These are phyloP conservation scores for Melieria omissa DNA, from an alignment of 2,888 invertebrate species.

Conservation along the genomic window DNA sequence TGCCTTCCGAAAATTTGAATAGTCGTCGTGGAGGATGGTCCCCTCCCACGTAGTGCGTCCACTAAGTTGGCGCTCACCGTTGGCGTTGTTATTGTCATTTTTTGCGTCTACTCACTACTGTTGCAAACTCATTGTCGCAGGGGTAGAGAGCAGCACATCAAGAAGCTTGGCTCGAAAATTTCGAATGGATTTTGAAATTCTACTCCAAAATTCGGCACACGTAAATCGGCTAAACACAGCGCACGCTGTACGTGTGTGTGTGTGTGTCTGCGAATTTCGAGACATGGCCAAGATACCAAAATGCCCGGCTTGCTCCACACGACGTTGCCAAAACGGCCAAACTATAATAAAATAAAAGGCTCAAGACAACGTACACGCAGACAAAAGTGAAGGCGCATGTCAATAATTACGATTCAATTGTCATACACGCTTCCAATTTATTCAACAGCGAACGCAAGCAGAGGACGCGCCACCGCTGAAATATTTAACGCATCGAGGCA, in stretches of 20 bases:
- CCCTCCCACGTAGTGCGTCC: background rate
- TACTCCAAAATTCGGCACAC: constrained; percentile 51
- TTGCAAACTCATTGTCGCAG: constrained; percentile 1
- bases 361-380: background rate
- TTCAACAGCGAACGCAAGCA: too few species aligned
- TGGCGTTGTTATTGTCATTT: background rate
- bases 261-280: constrained; percentile 17
- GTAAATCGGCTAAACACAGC: constrained; percentile 56
- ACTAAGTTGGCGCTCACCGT: background rate
- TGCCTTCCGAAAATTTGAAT: constrained; percentile 54
- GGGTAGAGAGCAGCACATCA: constrained; percentile 16
- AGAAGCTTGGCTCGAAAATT: constrained; percentile 17
- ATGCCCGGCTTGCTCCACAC: constrained; percentile 9
- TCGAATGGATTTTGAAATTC: constrained; percentile 30
- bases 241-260: constrained; percentile 26
- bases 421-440: constrained; percentile 17
- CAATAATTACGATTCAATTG: constrained; percentile 48
- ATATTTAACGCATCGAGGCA: background rate
- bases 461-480: too few species aligned
- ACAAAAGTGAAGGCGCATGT: constrained; percentile 43
- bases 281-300: constrained; percentile 20
- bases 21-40: constrained; percentile 14
- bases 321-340: constrained; percentile 20
- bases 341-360: too few species aligned
- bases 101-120: background rate